Base-by-base conservation (phyloP, 2,797 vertebrate genomes). In the Pogonophryne albipinna region DNA sequence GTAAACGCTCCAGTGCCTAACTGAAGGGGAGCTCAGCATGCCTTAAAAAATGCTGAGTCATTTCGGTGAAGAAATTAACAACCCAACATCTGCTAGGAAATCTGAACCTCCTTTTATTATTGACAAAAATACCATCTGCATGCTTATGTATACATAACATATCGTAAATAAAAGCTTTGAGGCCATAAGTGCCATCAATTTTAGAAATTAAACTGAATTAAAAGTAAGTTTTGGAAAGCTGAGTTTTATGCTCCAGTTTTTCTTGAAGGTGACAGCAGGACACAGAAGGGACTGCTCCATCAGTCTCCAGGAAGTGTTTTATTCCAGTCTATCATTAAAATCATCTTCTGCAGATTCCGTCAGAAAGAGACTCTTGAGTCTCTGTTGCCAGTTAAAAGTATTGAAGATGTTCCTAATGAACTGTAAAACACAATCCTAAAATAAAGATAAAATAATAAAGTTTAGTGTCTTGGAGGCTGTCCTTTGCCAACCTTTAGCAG, bases 81-180 rank as follows among this genome's bases (percentile, higher is more conserved):
- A 76, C 15, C n/a, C 38, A 34, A 80, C 85, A 88, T 79, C 76
- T 81, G 70, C 79, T 75, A 57, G 64, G 62, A 84, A 53, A 47
- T 70, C 58, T 47, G 49, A 55, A 19, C 10, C 27, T 72, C 20
- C 10, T 57, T 27, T 74, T 66, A 69, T 14, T 34, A 34, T 45
- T n/a, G 65, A 76, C 51, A 85, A 66, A 79, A 59, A 56, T 19
- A 23, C 74, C 82, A 77, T 72, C 76, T 57, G 52, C 52, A 31
- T 19, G 49, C 19, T 56, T 16, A 42, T 57, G 31, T 11, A 50
- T 11, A 46, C 67, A 38, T 38, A 38, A 38, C 34, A 9, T 38
- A 38, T 42, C 4, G 0, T 27, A 20, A 66, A 46, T n/a, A 64
- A 55, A 74, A 63, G 12, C 65, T 41, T 4, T 7, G 27, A 12